These are phyloP conservation scores for Melanerpes aurifrons DNA, from an alignment of 2,113 vertebrate species.

Conservation along the genomic window DNA sequence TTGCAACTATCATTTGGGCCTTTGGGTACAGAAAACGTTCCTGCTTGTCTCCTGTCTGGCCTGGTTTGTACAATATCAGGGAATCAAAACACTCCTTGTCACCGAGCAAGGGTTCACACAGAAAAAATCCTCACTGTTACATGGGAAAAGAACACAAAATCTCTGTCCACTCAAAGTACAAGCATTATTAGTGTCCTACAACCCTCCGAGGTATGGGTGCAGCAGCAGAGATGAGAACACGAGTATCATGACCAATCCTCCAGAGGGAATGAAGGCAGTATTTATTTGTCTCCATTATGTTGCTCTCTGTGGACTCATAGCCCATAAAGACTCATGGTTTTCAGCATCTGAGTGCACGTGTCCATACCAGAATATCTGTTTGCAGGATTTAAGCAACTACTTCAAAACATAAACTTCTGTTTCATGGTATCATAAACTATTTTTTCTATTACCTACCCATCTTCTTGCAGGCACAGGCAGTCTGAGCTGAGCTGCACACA, in stretches of 20 bases:
- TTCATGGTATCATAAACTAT: neutral
- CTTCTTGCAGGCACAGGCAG: neutral
- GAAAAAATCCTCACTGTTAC: neutral
- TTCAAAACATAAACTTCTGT: neutral
- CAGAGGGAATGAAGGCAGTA: neutral
- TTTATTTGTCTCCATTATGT: neutral
- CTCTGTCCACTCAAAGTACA: neutral
- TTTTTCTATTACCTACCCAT: neutral
- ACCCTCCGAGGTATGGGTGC: neutral
- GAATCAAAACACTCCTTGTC: neutral
- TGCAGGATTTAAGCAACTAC: neutral
- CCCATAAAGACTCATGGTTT: neutral
- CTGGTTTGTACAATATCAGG: neutral
- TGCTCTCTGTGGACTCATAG: neutral
- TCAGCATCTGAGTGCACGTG: neutral
- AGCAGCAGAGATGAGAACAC: neutral
- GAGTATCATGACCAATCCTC: neutral
- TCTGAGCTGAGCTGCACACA: neutral
- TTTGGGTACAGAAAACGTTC: neutral
- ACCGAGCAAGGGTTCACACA: neutral
- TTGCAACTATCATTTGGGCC: neutral
- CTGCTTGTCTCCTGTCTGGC: neutral
- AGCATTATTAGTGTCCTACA: neutral
- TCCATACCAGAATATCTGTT: neutral
- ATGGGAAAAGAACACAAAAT: neutral